A percentile compares a stretch with the other conserved stretches of the same genome.
Conservation (phyloP, 2,113 vertebrate genomes). For the Catharus minimus region DNA sequence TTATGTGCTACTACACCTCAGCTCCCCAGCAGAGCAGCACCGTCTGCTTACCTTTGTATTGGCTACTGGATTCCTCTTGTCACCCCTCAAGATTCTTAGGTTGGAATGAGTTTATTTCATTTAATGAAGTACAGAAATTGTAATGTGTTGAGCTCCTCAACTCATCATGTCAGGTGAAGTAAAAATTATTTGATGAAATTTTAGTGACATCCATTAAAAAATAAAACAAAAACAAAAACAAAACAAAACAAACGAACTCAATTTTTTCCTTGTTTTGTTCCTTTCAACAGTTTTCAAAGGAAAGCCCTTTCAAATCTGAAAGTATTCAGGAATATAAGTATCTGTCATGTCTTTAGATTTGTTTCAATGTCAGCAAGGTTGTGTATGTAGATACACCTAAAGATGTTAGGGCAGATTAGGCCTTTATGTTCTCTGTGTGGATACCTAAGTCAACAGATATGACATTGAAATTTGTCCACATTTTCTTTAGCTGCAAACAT, state of each 20-base stretch:
- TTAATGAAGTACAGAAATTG: neutral
- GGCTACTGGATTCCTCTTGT: constrained; percentile 8
- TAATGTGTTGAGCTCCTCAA: neutral
- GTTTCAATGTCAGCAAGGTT: neutral
- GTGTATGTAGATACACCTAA: neutral
- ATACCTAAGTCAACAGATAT: neutral
- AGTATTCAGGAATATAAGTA: neutral
- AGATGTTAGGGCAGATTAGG: neutral
- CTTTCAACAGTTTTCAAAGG: neutral
- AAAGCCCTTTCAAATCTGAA: neutral
- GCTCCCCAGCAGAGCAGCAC: constrained; percentile 7
- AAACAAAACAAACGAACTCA: neutral
- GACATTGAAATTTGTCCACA: neutral
- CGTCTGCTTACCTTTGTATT: constrained; percentile 18
- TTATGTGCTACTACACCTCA: constrained; percentile 23
- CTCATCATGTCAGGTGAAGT: neutral
- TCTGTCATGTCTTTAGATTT: neutral
- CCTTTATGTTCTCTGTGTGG: neutral
- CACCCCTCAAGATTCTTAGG: neutral
- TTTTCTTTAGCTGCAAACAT: neutral
- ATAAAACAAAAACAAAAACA: neutral
- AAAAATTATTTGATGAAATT: neutral
- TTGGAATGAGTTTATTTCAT: neutral
- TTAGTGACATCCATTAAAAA: neutral
- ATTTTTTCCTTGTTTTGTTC: neutral